Base-by-base conservation (phyloP, 2,888 invertebrate species). In the Iphiclides podalirius region DNA sequence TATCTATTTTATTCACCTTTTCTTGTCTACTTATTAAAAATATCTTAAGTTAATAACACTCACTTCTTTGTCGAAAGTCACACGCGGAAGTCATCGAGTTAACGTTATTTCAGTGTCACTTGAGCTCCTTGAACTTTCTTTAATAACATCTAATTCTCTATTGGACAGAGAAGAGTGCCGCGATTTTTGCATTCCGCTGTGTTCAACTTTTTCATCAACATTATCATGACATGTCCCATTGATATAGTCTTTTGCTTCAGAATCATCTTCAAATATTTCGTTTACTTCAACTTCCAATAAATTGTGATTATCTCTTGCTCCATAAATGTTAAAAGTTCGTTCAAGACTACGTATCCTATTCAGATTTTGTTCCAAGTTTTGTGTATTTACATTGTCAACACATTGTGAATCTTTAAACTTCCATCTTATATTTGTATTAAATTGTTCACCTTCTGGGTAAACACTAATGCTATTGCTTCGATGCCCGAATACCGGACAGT, bases 81-180 rank as follows among this genome's bases (percentile, higher is more conserved):
- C 87, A 57, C 77, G 75, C 74, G 83, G 83, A 70, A 87, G 78
- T 89, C 87, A 89, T 88, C 88, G 86, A 33, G 87, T 87, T 55
- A 89, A 78, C 37, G 88, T 87, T 73, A 87, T 83, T 78, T 89
- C 89, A 52, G 87, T 88, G 58, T 89, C 89, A 79, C 89, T 89
- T 8, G 89, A 89, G 63, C 89, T 89, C 59, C 88, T 76, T 8
- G 89, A 89, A 65, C 89, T 89, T 64, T 89, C 89, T 69, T 87
- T 89, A 39, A 89, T 89, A 35, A 89, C 87, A 54, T 89, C 89
- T 34, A 89, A 76, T 67, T 89, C 89, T 60, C 89, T 79, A 60
- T 88, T 88, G 41, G 89, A 88, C 45, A 88, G 59, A 37, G 89
- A 88, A 2, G 89, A 89, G 58, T 76, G 78, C 58, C 87, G 78